Conservation (phyloP, 2,113 vertebrate genomes). For the Cynopterus brachyotis region DNA sequence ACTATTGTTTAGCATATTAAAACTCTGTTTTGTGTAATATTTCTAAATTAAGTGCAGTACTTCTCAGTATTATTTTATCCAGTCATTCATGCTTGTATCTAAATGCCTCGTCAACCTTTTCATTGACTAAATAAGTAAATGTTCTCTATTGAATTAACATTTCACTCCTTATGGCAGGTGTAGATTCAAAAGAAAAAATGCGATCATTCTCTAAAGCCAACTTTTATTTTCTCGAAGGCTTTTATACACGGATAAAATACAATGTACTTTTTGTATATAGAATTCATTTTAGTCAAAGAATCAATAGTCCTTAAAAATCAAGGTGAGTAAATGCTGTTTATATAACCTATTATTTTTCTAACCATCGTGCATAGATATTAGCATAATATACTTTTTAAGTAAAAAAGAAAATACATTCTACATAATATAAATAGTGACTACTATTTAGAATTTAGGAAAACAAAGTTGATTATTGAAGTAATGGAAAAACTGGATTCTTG, state of each 20-base stretch:
- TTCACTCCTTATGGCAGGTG: constrained; percentile 55
- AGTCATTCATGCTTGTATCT: constrained; percentile 38
- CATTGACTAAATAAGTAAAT: constrained; percentile 66
- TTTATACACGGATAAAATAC: not conserved
- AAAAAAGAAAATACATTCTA: not conserved
- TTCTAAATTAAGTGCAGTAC: constrained; percentile 48
- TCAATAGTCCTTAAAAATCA: constrained; percentile 18
- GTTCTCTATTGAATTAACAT: constrained; percentile 60
- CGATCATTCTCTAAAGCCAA: constrained; percentile 29
- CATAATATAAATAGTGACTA: not conserved
- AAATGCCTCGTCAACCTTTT: constrained; percentile 65
- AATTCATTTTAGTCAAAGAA: constrained; percentile 72
- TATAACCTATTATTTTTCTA: constrained; percentile 19
- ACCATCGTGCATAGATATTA: not conserved
- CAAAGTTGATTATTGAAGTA: not conserved
- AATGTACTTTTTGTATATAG: constrained; percentile 59
- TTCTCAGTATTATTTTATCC: constrained; percentile 62
- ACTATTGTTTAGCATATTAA: constrained; percentile 55
- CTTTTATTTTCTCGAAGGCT: not conserved
- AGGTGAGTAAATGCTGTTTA: constrained; percentile 33
- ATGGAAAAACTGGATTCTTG: not conserved
- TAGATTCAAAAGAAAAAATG: constrained; percentile 52
- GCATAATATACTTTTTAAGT: not conserved
- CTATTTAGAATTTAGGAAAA: constrained; percentile 18
- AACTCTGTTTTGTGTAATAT: constrained; percentile 45